Evolutionary conservation across 2,888 invertebrate genomes (phyloP).

Genomic region (Hybos culiciformis): DNA sequence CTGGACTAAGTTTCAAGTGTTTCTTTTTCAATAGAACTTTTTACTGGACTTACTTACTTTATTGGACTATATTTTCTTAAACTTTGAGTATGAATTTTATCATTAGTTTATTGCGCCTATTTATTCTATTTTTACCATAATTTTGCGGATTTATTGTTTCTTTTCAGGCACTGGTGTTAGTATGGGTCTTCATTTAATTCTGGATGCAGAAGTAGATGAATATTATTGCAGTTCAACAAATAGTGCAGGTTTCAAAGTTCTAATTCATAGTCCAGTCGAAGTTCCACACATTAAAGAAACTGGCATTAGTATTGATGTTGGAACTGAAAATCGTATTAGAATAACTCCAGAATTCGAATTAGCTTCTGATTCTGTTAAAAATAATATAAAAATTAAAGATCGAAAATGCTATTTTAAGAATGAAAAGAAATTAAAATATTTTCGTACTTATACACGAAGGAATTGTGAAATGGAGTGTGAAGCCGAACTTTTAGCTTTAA

Average conservation of each 20-base stretch:
- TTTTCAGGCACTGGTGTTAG: too few species aligned
- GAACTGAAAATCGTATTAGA: constrained; percentile 16
- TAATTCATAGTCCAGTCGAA: constrained; percentile 16
- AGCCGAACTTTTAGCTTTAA: not conserved
- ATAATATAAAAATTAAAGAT: not conserved
- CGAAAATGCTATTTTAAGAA: not conserved
- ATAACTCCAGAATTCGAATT: constrained; percentile 15
- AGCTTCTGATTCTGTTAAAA: constrained; percentile 35
- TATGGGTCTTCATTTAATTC: constrained; percentile 52
- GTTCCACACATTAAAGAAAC: constrained; percentile 26
- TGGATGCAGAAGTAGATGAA: constrained; percentile 55
- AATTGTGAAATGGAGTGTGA: not conserved
- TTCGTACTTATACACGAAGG: not conserved
- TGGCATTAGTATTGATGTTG: constrained; percentile 24
- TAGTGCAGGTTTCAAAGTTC: constrained; percentile 33
- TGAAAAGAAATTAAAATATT: not conserved
- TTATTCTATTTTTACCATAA: too few species aligned
- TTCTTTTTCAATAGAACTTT: too few species aligned
- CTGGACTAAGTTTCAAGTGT: too few species aligned
- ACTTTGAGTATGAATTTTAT: too few species aligned
- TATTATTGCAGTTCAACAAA: constrained; percentile 69
- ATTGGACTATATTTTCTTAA: too few species aligned
- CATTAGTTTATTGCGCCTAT: too few species aligned
- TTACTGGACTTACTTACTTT: too few species aligned
- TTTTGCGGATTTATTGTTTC: too few species aligned